Evolutionary conservation across 1,140 invertebrate genomes (phyloP).

Genomic region (Sarcophaga peregrina): DNA sequence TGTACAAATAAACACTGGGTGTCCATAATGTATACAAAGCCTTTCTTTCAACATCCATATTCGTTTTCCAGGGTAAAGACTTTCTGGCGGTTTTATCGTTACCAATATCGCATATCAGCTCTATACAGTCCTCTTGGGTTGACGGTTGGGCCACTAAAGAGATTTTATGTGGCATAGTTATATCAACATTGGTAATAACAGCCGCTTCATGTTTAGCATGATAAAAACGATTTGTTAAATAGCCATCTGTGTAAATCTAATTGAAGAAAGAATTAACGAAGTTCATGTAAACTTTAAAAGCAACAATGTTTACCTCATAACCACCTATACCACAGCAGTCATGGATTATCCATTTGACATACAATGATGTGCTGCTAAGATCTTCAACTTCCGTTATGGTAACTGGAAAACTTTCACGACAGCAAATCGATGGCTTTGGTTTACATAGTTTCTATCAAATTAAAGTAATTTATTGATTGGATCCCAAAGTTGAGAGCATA

Average conservation of each 20-base stretch:
- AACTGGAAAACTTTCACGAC: conserved; percentile 54
- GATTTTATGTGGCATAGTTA: conserved; percentile 54
- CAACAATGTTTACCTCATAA: conserved; percentile 55
- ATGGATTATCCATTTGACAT: conserved; percentile 55
- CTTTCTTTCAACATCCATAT: conserved; percentile 16
- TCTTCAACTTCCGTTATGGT: conserved; percentile 53
- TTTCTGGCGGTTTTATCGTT: conserved; percentile 7
- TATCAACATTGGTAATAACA: conserved; percentile 58
- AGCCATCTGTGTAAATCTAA: conserved; percentile 62
- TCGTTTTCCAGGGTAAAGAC: conserved; percentile 21
- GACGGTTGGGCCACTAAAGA: conserved; percentile 53
- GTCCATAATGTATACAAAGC: conserved; percentile 46
- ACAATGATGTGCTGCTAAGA: conserved; percentile 55
- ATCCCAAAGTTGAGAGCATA: background rate
- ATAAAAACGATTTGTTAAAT: conserved; percentile 59
- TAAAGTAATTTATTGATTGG: background rate
- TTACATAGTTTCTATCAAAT: background rate
- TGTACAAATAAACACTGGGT: conserved; percentile 58
- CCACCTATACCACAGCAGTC: conserved; percentile 57
- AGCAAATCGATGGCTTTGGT: background rate
- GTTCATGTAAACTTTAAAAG: background rate
- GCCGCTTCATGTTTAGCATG: conserved; percentile 56
- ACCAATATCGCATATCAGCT: background rate
- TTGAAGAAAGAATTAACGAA: background rate
- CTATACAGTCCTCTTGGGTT: conserved; percentile 47